phyloP scores from a whole-genome alignment of 2,888 invertebrate genomes.

The Unio pictorum region DNA sequence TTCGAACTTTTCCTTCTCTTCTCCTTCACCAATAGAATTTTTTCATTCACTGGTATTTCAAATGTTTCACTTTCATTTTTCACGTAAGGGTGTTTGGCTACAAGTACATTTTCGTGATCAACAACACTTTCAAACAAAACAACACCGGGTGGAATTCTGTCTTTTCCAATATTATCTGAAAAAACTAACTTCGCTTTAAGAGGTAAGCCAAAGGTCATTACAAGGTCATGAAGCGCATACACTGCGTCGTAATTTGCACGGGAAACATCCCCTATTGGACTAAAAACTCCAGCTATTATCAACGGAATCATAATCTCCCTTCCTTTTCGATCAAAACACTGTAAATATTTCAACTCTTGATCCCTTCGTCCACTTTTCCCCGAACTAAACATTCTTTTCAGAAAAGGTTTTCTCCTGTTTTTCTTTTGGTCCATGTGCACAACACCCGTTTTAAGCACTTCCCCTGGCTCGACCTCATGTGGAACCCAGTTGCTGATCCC shows the following conservation, averaged over 20 bases:
- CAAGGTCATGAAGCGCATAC: constrained; percentile 61
- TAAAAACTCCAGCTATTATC: constrained; percentile 65
- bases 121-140: constrained; percentile 45
- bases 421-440: constrained; percentile 64
- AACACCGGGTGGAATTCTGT: constrained; percentile 44
- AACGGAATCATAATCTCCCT: constrained; percentile 63
- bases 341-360: constrained; percentile 62
- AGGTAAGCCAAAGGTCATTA: constrained; percentile 59
- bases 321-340: constrained; percentile 57
- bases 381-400: constrained; percentile 52
- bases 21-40: constrained; percentile 39
- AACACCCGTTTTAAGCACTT: constrained; percentile 56
- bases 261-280: constrained; percentile 59
- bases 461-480: constrained; percentile 57
- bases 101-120: constrained; percentile 50
- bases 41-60: constrained; percentile 43
- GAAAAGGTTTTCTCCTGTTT: constrained; percentile 52
- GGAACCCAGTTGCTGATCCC: constrained; percentile 58
- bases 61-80: constrained; percentile 31
- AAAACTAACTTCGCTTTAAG: constrained; percentile 60
- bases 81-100: constrained; percentile 32
- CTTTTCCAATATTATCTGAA: constrained; percentile 26
- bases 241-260: constrained; percentile 60
- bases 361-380: constrained; percentile 51
- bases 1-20: constrained; percentile 26